These are phyloP conservation scores for Cryptoblepharus egeriae DNA, from an alignment of 2,797 vertebrate species.

Conservation along the genomic window DNA sequence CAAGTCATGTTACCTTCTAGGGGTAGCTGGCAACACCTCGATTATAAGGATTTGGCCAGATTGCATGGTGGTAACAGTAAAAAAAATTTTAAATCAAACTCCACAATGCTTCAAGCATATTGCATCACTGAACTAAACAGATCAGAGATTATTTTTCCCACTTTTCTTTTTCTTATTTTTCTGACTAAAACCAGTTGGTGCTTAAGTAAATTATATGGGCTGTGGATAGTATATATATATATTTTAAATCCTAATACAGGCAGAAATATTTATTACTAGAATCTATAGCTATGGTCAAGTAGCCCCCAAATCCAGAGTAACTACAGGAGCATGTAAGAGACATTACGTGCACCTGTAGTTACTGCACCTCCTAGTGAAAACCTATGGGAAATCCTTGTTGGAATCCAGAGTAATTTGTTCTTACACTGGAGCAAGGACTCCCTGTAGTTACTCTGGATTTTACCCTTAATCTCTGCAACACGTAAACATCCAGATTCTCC, in stretches of 20 bases:
- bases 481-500: not conserved
- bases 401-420: too few species aligned
- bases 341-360: too few species aligned
- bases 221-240: not conserved
- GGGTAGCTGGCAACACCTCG: not conserved
- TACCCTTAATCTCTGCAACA: too few species aligned
- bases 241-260: not conserved
- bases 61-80: not conserved
- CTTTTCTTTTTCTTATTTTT: slow-evolving; percentile 2
- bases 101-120: not conserved
- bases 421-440: too few species aligned
- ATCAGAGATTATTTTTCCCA: too few species aligned
- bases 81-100: not conserved
- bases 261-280: not conserved
- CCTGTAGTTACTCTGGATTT: too few species aligned
- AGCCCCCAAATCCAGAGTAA: too few species aligned
- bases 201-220: not conserved
- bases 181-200: not conserved
- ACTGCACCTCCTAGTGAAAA: too few species aligned
- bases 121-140: not conserved
- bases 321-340: too few species aligned
- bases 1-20: not conserved
- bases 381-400: too few species aligned
- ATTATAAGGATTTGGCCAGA: not conserved
- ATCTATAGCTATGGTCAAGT: not conserved